Conservation (phyloP, 1,140 invertebrate genomes). For the Nixonia krombeini region DNA sequence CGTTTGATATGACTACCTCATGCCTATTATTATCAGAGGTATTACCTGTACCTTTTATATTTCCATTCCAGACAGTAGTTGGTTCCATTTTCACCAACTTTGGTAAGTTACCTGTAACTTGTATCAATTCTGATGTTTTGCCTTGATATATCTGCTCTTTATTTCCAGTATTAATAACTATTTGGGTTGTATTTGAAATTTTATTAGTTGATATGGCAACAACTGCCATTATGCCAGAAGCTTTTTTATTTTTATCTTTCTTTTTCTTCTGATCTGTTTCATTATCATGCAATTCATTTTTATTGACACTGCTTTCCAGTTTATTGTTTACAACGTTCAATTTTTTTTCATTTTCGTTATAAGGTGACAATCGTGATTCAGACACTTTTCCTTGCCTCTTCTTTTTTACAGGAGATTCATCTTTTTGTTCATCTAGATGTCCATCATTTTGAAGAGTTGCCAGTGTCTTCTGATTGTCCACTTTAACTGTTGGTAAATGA, state of each 20-base stretch:
- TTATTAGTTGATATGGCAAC: constrained; percentile 68
- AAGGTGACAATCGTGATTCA: not conserved
- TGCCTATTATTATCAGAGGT: constrained; percentile 49
- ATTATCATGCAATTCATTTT: constrained; percentile 13
- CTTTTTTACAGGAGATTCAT: no score
- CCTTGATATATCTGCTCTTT: constrained; percentile 67
- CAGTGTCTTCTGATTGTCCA: not conserved
- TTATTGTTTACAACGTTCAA: not conserved
- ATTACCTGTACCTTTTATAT: constrained; percentile 20
- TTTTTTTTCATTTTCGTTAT: not conserved
- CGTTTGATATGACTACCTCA: constrained; percentile 62
- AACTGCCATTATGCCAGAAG: constrained; percentile 61
- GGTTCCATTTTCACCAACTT: constrained; percentile 56
- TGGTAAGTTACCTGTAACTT: constrained; percentile 61
- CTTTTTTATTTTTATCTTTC: constrained; percentile 7
- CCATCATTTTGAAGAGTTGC: no score
- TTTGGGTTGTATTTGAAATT: constrained; percentile 67
- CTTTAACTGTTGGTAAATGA: not conserved
- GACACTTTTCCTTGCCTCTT: no score
- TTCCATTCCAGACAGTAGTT: constrained; percentile 29
- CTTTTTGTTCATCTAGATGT: no score
- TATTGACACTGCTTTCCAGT: no score
- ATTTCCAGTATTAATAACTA: constrained; percentile 65
- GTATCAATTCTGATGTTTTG: constrained; percentile 61
- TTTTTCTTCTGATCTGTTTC: constrained; percentile 20